Evolutionary conservation across 2,113 vertebrate species (phyloP), one percentile per base, ranked within the genome.

Genomic region (Phylloscopus trochiloides): DNA sequence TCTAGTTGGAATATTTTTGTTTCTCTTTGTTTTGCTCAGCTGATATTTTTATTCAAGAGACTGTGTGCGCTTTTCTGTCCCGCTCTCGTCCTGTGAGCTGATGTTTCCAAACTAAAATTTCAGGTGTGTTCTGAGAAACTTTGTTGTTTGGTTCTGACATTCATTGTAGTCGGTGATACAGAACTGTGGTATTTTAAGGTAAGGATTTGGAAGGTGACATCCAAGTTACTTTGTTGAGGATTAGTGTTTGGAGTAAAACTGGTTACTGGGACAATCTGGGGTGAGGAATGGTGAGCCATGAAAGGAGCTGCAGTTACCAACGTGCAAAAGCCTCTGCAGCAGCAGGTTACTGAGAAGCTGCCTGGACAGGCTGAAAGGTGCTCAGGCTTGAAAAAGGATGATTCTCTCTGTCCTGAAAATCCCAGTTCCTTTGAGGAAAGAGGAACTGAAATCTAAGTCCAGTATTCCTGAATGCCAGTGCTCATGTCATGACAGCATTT

Each of bases 401-500:
- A 6, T 40, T 67, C 31, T 54, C 45, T 85, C 58, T 68, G 42
- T 48, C 67, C 59, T 70, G 43, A 57, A 80, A 90, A 83, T 68
- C 31, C 28, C 42, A 40, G 17, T 63, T 81, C 17, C 31, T 75
- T 29, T 47, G 43, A 92, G 82, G 63, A 90, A 73, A 38, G 13
- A 28, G 59, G 28, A 76, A 4, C n/a, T 50, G 67, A 58, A 86
- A 62, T 36, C 77, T 17, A 45, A 54, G 8, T 26, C 31, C 42
- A 4, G 3, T 63, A 7, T 72, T 61, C 5, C n/a, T 54, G 43
- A 40, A 5, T 4, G 3, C 31, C 51, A 21, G 0, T 40, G 47
- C 43, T 81, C 1, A 2, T 2, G 7, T 29, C 31, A 11, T 38
- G 36, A 12, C 84, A 72, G 6, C 0, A 0, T 3, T 7, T 59